Conservation (phyloP, 2,113 vertebrate species). For the Ophiodon elongatus region DNA sequence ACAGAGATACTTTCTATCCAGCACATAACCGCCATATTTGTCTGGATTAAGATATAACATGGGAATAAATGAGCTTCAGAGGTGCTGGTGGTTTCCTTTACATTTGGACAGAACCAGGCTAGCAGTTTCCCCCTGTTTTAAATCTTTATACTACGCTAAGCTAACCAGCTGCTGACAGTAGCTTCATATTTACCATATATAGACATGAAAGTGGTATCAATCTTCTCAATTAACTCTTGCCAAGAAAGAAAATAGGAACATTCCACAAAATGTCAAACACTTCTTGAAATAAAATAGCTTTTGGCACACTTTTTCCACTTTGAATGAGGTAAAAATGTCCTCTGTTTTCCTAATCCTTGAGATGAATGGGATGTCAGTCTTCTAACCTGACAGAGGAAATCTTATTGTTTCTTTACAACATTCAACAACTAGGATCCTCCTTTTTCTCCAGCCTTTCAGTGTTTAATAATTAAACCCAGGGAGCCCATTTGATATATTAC, state of each 20-base stretch:
- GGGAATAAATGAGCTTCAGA: no score
- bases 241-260: not conserved
- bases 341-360: not conserved
- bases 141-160: not conserved
- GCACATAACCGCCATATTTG: no score
- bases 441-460: not conserved
- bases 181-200: not conserved
- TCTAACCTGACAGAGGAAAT: not conserved
- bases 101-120: no score
- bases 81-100: no score
- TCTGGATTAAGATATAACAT: no score
- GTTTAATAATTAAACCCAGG: conserved; percentile 25
- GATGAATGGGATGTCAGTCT: not conserved
- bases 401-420: not conserved
- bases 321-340: not conserved
- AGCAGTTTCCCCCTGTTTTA: not conserved
- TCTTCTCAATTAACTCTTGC: not conserved
- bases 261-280: not conserved
- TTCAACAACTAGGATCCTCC: not conserved
- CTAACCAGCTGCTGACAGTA: not conserved
- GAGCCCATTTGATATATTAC: conserved; percentile 17
- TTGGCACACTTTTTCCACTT: not conserved
- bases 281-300: not conserved
- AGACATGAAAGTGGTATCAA: not conserved
- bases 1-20: no score